These are phyloP conservation scores for Pogonophryne albipinna DNA, from an alignment of 2,797 vertebrate genomes.

Conservation along the genomic window DNA sequence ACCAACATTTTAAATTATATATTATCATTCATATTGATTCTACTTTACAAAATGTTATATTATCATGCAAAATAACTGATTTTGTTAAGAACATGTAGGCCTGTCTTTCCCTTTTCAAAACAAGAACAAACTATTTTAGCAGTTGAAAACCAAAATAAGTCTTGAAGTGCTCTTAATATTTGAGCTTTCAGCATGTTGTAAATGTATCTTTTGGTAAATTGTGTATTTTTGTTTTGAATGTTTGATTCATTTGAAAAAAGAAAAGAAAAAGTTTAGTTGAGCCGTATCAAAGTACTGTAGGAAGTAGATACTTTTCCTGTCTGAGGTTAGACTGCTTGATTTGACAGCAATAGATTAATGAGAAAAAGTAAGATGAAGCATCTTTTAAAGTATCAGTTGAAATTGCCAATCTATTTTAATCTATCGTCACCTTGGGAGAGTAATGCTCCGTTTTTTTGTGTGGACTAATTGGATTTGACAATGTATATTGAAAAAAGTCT, in stretches of 20 bases:
- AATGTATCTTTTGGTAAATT: background rate
- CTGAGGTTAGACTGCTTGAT: constrained; percentile 58
- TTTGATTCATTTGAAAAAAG: background rate
- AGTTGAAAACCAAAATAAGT: too few relatives aligned
- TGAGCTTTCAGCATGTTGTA: background rate
- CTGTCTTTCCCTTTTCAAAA: background rate
- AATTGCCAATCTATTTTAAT: constrained; percentile 82
- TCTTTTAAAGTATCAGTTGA: constrained; percentile 74
- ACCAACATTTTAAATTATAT: background rate
- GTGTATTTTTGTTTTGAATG: background rate
- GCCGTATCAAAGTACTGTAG: background rate
- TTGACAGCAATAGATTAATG: constrained; percentile 65
- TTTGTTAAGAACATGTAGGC: background rate
- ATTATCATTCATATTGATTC: background rate
- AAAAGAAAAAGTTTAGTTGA: background rate
- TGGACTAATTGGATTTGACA: constrained; percentile 82
- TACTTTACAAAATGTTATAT: background rate
- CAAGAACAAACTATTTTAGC: background rate
- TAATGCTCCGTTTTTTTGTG: constrained; percentile 69
- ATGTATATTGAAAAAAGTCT: constrained; percentile 75
- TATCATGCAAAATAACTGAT: background rate
- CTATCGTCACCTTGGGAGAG: constrained; percentile 79
- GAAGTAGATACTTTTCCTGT: constrained; percentile 25
- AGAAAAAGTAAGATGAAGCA: constrained; percentile 71
- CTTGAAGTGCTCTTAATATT: background rate